Evolutionary conservation across 2,888 invertebrate species (phyloP).

Genomic region (Entomobrya multifasciata): DNA sequence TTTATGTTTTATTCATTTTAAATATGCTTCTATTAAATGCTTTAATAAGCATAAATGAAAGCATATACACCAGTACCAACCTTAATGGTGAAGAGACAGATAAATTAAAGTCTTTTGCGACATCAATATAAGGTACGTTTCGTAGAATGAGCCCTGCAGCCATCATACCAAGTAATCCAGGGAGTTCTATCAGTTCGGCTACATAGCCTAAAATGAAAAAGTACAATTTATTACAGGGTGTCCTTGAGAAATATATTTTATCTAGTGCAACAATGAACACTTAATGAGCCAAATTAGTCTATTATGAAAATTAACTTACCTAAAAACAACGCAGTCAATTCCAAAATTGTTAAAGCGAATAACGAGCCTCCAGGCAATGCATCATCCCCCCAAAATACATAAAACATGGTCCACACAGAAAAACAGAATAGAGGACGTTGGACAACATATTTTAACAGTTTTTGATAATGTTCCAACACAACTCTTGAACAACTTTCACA

Average conservation of each 20-base stretch:
- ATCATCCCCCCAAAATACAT: slow-evolving; percentile 73
- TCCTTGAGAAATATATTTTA: no score
- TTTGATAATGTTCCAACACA: slow-evolving; percentile 9
- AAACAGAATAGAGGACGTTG: slow-evolving; percentile 66
- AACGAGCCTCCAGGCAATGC: slow-evolving; percentile 76
- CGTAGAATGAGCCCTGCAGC: slow-evolving; percentile 76
- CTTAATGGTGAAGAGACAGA: slow-evolving; percentile 71
- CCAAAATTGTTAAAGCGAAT: slow-evolving; percentile 74
- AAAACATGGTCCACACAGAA: slow-evolving; percentile 74
- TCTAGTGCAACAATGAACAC: no score
- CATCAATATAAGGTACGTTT: slow-evolving; percentile 75
- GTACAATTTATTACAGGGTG: no score
- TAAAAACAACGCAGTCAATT: slow-evolving; percentile 69
- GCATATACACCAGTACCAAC: slow-evolving; percentile 51
- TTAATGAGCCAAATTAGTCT: no score
- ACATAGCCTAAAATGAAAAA: slow-evolving; percentile 69
- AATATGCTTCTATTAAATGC: no score
- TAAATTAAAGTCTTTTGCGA: slow-evolving; percentile 69
- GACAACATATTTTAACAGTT: slow-evolving; percentile 48
- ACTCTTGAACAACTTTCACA: slow-evolving; percentile 38
- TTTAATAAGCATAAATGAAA: no score
- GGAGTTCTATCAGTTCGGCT: slow-evolving; percentile 69
- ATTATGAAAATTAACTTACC: slow-evolving; percentile 70
- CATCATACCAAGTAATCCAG: slow-evolving; percentile 76
- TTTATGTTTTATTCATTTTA: no score